Evolutionary conservation across 2,113 vertebrate genomes (phyloP), one percentile per base, ranked within the genome.

Genomic region (Prionailurus viverrinus): DNA sequence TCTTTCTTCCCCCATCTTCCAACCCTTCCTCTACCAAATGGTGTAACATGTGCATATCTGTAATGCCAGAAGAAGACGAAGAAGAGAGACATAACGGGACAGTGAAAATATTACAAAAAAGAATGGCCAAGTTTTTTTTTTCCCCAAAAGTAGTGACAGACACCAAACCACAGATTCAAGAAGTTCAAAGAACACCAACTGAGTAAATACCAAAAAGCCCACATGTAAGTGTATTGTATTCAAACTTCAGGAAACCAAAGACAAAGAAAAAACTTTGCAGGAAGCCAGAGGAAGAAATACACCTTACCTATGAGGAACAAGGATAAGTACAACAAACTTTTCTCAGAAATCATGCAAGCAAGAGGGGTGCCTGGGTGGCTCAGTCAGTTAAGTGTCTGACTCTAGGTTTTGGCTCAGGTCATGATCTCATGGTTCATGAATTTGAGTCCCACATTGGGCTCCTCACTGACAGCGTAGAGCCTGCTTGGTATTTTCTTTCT

Each of bases 161-260:
- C n/a, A 48, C 55, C 29, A 81, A 69, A 58, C 9, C 45, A 65
- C 78, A 82, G 65, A 41, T 55, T n/a, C 78, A 69, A 71, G 39
- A 68, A 48, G 7, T 29, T 69, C 25, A 68, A 81, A 41, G n/a
- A 66, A 68, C 18, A 69, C 63, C 25, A 39, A 55, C 8, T 65
- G 14, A 33, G 7, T 65, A 45, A 74, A 89, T 31, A 79, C 31
- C 21, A 25, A 48, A 48, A 78, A 63, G 1, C 3, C 9, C 61
- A 91, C 41, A 91, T 66, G 11, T 68, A 68, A 68, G 25, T n/a
- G 36, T 53, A 53, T 91, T 39, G 68, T 91, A 91, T 53, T 66
- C 89, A 66, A 53, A 80, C 16, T 29, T 66, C 33, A 68, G n/a
- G 61, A 91, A 91, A 68, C 89, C 74, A 68, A 80, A 66, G 53